These are phyloP conservation scores for Idaea dimidiata DNA, from an alignment of 2,888 invertebrate genomes.

Conservation along the genomic window DNA sequence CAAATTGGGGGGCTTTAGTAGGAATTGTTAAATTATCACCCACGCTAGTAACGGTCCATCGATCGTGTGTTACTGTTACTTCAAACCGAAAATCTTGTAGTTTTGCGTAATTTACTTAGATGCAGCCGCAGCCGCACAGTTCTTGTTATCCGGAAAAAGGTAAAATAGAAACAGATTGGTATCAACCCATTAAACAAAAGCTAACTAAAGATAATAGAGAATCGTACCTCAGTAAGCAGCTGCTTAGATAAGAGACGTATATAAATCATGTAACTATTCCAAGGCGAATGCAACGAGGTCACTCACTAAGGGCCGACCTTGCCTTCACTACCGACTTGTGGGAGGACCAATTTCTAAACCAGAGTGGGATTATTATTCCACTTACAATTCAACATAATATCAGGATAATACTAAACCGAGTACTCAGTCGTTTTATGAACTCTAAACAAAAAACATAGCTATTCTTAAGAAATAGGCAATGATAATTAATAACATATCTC, in stretches of 20 bases:
- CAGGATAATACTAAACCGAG: slow-evolving; percentile 7
- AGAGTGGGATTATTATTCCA: slow-evolving; percentile 21
- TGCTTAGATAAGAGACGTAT: slow-evolving; percentile 60
- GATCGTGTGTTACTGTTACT: slow-evolving; percentile 64
- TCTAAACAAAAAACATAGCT: slow-evolving; percentile 3
- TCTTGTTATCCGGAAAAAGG: background rate
- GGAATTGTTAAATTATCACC: slow-evolving; percentile 53
- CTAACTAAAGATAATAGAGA: slow-evolving; percentile 36
- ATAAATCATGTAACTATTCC: slow-evolving; percentile 76
- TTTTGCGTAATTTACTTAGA: slow-evolving; percentile 61
- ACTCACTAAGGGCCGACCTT: slow-evolving; percentile 73
- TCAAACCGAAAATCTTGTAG: slow-evolving; percentile 62
- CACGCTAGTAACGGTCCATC: slow-evolving; percentile 70
- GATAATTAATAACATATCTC: slow-evolving; percentile 12
- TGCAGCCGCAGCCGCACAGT: slow-evolving; percentile 32
- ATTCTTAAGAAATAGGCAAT: background rate
- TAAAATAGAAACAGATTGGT: background rate
- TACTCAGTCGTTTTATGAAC: slow-evolving; percentile 4
- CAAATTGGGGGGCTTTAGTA: slow-evolving; percentile 40
- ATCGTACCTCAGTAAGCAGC: slow-evolving; percentile 49
- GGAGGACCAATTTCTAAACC: slow-evolving; percentile 53
- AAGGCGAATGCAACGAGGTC: slow-evolving; percentile 76
- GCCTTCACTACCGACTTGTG: slow-evolving; percentile 60
- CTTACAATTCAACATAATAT: slow-evolving; percentile 13
- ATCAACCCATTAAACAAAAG: background rate